Evolutionary conservation across 2,797 vertebrate genomes (phyloP).

Genomic region (Phyllotis vaccarum): DNA sequence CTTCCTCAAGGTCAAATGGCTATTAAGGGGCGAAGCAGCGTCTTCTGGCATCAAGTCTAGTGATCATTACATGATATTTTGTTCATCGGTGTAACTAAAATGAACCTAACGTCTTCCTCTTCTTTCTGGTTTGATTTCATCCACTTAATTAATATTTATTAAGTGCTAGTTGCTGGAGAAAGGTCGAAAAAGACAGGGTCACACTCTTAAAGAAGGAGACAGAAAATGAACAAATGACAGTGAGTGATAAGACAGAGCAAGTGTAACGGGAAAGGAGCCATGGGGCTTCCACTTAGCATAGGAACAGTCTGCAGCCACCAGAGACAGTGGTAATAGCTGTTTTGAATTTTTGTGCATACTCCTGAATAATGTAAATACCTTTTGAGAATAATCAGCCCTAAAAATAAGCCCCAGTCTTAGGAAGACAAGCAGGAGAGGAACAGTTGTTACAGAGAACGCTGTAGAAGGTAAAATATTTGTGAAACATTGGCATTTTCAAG

Average conservation of each 20-base stretch:
- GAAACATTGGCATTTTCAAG: background rate
- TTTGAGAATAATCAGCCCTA: constrained; percentile 57
- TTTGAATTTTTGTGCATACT: background rate
- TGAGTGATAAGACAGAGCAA: background rate
- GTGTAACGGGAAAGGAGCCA: background rate
- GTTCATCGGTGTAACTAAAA: constrained; percentile 13
- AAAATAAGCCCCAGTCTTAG: constrained; percentile 71
- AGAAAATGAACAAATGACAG: background rate
- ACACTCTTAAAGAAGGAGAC: background rate
- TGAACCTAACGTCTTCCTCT: background rate
- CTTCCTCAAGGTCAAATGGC: constrained; percentile 58
- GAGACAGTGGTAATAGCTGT: background rate
- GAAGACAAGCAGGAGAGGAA: background rate
- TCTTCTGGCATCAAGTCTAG: constrained; percentile 9
- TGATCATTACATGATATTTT: background rate
- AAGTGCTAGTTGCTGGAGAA: constrained; percentile 7
- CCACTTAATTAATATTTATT: constrained; percentile 53
- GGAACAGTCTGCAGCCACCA: background rate
- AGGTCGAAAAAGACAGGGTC: background rate
- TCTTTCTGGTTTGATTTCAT: constrained; percentile 53
- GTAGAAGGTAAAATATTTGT: background rate
- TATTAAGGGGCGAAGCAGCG: background rate
- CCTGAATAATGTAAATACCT: constrained; percentile 3
- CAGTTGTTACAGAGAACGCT: background rate
- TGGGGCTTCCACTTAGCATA: background rate